phyloP scores from a whole-genome alignment of 2,888 invertebrate species.

The Pristionchus exspectatus region DNA sequence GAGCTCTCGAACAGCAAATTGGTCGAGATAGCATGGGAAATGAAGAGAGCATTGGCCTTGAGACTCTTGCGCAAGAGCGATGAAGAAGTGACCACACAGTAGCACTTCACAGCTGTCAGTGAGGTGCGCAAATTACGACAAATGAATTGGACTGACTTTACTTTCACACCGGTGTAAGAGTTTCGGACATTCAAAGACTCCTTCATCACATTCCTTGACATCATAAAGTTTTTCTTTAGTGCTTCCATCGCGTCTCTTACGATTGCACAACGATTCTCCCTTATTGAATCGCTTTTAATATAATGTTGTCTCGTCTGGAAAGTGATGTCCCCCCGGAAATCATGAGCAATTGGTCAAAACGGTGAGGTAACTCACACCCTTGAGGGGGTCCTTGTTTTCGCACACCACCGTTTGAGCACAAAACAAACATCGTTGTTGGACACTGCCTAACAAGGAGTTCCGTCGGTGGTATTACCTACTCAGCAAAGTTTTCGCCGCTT shows the following conservation, averaged over 20 bases:
- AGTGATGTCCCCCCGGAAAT: neutral
- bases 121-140: neutral
- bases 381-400: neutral
- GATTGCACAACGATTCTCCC: too few relatives aligned
- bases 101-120: neutral
- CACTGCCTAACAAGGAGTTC: constrained; percentile 10
- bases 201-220: too few relatives aligned
- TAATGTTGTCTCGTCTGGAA: too few relatives aligned
- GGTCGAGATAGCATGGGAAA: neutral
- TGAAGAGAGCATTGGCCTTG: neutral
- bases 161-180: neutral
- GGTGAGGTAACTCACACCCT: neutral
- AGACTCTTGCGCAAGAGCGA: neutral
- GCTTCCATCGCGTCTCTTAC: too few relatives aligned
- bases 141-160: too few relatives aligned
- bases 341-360: neutral
- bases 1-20: neutral
- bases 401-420: neutral
- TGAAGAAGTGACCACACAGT: constrained; percentile 26
- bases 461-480: neutral
- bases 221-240: too few relatives aligned
- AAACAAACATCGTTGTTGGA: neutral
- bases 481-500: neutral
- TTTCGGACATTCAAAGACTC: too few relatives aligned
- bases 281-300: too few relatives aligned